Conservation (phyloP, 2,888 invertebrate species). For the Kryphioiulus occultus region DNA sequence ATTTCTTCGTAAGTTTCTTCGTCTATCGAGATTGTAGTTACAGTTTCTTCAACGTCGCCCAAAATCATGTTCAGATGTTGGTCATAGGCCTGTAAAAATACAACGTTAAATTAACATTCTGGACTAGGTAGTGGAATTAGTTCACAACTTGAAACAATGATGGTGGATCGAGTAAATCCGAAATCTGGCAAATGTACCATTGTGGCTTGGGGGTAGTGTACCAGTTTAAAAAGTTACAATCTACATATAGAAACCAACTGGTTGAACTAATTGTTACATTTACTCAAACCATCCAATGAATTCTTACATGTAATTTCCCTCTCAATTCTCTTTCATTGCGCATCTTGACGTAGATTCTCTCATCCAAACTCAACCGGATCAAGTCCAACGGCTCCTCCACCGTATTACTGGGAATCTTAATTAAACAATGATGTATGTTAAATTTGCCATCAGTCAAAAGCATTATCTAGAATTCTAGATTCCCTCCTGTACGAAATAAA, state of each 20-base stretch:
- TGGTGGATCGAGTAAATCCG: no score
- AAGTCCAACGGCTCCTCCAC: constrained; percentile 98
- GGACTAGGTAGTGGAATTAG: no score
- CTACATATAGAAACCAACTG: no score
- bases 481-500: no score
- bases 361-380: constrained; percentile 95
- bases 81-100: constrained; percentile 83
- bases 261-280: no score
- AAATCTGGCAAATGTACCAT: no score
- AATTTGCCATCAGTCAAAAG: no score
- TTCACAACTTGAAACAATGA: no score
- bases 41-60: constrained; percentile 96
- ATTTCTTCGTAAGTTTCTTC: constrained; percentile 99
- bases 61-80: constrained; percentile 99
- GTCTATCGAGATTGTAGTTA: constrained; percentile 96
- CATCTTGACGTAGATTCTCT: constrained; percentile 99
- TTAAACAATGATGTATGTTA: constrained; percentile 33
- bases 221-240: no score
- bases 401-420: constrained; percentile 77
- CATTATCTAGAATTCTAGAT: constrained; percentile 37
- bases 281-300: no score
- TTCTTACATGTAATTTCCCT: constrained; percentile 88
- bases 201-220: no score
- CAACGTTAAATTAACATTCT: no score
- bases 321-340: constrained; percentile 96